Base-by-base conservation (phyloP, 2,113 vertebrate genomes). In the Ondatra zibethicus region DNA sequence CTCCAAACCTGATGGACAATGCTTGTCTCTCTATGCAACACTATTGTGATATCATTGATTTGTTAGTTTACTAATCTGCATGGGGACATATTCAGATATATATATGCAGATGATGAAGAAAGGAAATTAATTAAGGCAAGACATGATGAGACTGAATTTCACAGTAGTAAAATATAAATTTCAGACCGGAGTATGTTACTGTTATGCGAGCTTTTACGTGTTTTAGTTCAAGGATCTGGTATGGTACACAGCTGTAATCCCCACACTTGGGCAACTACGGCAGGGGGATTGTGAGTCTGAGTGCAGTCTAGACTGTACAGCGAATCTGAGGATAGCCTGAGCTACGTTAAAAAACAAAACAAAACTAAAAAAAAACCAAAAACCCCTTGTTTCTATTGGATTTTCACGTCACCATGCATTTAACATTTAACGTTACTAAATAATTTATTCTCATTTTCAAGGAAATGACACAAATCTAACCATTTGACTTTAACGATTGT, bases 201-300 rank as follows among this genome's bases (percentile, higher is more conserved):
- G 29, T 61, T 45, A 78, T 45, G 93, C 63, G 47, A 85, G 73
- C 8, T 52, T 93, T 12, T 33, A 5, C 31, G 16, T 55, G 27
- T 85, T 89, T 95, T 63, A 68, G 19, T 94, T 94, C 75, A 89
- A 94, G 93, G 80, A 55, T 50, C 82, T n/a, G 47, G 45, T 9
- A 33, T 16, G 27, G 17, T 7, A 7, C 12, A 47, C n/a, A 25
- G 5, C 61, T 87, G 3, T 87, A 70, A 50, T 50, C 45, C 65
- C 33, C 10, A 9, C 21, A 52, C 33, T 27, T 52, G 23, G 65
- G 33, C 13, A 70, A 65, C 29, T 27, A 25, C 45, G 45, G 45
- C 31, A 70, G 12, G 45, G 27, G 9, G 31, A 50, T 25, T 47
- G 9, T 33, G 29, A 87, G 42, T 33, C 55, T 47, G 29, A 66